Conservation (phyloP, 2,888 invertebrate genomes). For the Tupiocoris notatus region DNA sequence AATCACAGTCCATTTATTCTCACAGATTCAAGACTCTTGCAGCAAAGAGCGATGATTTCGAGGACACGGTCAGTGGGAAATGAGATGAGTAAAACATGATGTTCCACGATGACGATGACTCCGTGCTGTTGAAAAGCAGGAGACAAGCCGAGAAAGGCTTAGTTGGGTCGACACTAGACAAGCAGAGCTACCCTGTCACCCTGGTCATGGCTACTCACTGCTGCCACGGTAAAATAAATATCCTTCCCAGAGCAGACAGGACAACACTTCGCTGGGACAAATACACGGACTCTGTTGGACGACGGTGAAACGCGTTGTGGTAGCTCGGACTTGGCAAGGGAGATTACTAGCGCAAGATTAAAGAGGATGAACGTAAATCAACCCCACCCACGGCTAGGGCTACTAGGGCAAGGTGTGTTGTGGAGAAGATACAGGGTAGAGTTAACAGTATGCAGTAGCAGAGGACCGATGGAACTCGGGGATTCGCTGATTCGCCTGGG, state of each 20-base stretch:
- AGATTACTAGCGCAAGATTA: not conserved
- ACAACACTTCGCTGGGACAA: not conserved
- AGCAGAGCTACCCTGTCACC: not conserved
- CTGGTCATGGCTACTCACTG: not conserved
- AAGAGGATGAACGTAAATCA: not conserved
- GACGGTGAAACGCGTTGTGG: not conserved
- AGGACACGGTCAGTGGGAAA: no score
- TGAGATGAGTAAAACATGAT: no score
- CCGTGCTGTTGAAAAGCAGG: not conserved
- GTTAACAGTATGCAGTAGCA: not conserved
- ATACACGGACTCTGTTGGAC: not conserved
- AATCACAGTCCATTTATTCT: no score
- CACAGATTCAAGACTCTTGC: no score
- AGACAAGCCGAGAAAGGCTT: not conserved
- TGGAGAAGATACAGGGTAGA: not conserved
- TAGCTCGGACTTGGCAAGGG: not conserved
- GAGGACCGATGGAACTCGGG: not conserved
- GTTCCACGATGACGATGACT: no score
- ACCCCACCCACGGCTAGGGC: not conserved
- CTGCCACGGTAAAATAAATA: not conserved
- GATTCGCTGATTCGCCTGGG: not conserved
- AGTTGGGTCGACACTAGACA: not conserved
- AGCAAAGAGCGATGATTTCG: no score
- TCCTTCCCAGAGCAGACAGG: not conserved
- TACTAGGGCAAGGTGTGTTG: not conserved